Percentiles rank a stretch among this genome's conserved stretches.
Conservation (phyloP, 2,113 vertebrate genomes). For the Talpa occidentalis region DNA sequence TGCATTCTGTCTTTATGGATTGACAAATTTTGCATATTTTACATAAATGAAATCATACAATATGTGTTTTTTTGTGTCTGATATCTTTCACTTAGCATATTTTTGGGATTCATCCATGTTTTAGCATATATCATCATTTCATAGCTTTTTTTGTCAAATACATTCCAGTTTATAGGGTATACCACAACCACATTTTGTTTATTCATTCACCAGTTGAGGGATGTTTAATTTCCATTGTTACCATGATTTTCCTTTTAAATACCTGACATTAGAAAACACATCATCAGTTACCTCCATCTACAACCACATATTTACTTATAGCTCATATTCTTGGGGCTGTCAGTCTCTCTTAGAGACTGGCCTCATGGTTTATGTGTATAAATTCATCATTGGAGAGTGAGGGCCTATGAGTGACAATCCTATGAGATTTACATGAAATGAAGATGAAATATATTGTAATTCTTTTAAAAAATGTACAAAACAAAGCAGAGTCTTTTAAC, state of each 20-base stretch:
- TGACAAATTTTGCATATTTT: not conserved
- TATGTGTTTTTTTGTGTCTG: not conserved
- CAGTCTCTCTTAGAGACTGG: not conserved
- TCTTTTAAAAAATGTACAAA: not conserved
- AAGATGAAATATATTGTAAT: not conserved
- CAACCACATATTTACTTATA: not conserved
- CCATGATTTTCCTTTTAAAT: not conserved
- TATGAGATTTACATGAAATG: not conserved
- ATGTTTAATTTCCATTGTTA: not conserved
- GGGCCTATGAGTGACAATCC: not conserved
- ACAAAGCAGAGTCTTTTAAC: not conserved
- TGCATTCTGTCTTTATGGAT: not conserved
- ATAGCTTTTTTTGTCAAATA: not conserved
- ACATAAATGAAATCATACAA: not conserved
- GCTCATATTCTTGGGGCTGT: not conserved
- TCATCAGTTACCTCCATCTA: not conserved
- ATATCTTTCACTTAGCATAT: not conserved
- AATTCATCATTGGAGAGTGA: not conserved
- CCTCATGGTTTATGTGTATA: not conserved
- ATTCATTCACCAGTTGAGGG: not conserved
- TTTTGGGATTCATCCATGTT: not conserved
- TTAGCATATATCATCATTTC: not conserved
- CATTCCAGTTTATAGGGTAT: not conserved
- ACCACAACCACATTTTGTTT: not conserved
- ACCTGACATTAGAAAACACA: not conserved